These are phyloP conservation scores for Copidosoma aretas DNA, from an alignment of 2,888 invertebrate species.

Conservation along the genomic window DNA sequence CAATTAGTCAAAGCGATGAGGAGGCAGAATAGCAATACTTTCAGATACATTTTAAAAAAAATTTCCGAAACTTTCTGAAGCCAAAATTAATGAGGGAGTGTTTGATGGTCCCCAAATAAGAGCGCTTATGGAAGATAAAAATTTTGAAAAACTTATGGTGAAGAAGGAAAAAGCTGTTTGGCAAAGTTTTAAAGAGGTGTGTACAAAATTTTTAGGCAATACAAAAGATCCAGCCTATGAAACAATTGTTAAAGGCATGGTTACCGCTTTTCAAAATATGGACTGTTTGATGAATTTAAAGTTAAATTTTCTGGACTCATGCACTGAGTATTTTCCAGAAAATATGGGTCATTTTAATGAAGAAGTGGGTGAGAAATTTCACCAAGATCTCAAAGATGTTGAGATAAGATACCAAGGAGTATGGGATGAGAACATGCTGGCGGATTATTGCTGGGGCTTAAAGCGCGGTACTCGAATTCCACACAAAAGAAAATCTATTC, in stretches of 20 bases:
- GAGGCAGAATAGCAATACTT: conserved; percentile 35
- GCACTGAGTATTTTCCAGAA: background rate
- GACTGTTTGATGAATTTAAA: conserved; percentile 23
- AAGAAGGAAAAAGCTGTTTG: conserved; percentile 9
- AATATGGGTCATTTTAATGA: conserved; percentile 5
- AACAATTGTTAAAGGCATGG: conserved; percentile 10
- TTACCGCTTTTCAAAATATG: no score
- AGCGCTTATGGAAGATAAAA: conserved; percentile 11
- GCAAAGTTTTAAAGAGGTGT: conserved; percentile 11
- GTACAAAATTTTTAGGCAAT: conserved; percentile 3
- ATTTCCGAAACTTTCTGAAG: conserved; percentile 30
- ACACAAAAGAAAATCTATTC: no score
- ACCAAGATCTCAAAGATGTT: conserved; percentile 14
- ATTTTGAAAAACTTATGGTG: conserved; percentile 21
- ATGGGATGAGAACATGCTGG: conserved; percentile 22
- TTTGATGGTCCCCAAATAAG: conserved; percentile 34
- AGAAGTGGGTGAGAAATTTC: conserved; percentile 6
- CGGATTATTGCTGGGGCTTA: conserved; percentile 19
- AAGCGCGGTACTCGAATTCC: no score
- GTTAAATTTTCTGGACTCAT: conserved; percentile 45
- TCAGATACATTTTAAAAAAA: conserved; percentile 31
- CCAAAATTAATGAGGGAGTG: conserved; percentile 44
- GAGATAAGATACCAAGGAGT: conserved; percentile 5
- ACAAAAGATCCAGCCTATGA: conserved; percentile 44
- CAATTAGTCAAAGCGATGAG: conserved; percentile 29